Evolutionary conservation across 2,888 invertebrate genomes (phyloP), one percentile per base, ranked within the genome.

Genomic region (Xestia sexstrigata): DNA sequence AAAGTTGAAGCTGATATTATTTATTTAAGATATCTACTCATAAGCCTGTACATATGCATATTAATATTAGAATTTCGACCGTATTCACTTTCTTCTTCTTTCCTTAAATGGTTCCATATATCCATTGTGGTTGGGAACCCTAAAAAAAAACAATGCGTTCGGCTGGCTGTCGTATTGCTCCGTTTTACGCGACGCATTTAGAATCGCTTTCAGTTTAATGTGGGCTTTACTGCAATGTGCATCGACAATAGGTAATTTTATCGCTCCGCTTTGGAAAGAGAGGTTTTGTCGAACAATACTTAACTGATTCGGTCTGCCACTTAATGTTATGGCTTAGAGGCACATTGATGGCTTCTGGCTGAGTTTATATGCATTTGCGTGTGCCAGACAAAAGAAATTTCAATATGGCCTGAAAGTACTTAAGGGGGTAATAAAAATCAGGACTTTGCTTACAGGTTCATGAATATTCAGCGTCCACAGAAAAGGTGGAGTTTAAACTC

Each of bases 241-340:
- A 93, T 93, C 93, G 92, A 95, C 95, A 95, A 95, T 95, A 92
- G 93, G 94, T 93, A 92, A 93, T 95, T 94, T 94, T 91, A 93
- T 91, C 85, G 90, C 90, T 90, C 88, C 90, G 90, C 90, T 89
- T 86, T 84, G 89, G 87, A 90, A 89, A 88, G 87, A 90, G 90
- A 89, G 89, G 88, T 86, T 88, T 85, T 85, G 79, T 86, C 86
- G 90, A 90, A 91, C 90, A 90, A 90, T 90, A 87, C 89, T 89
- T 90, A 86, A 85, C 89, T 91, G 87, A 89, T 89, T 88, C 86
- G 60, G 77, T 84, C 83, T 87, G 35, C 82, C 79, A 75, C 87
- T 79, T 82, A 87, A 79, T 81, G 81, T 81, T 81, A 87, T 81
- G 68, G 79, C 79, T 79, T 82, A 79, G 70, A 63, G 65, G 67